These are phyloP conservation scores for Cyanoderma ruficeps DNA, from an alignment of 2,113 vertebrate species.

Conservation along the genomic window DNA sequence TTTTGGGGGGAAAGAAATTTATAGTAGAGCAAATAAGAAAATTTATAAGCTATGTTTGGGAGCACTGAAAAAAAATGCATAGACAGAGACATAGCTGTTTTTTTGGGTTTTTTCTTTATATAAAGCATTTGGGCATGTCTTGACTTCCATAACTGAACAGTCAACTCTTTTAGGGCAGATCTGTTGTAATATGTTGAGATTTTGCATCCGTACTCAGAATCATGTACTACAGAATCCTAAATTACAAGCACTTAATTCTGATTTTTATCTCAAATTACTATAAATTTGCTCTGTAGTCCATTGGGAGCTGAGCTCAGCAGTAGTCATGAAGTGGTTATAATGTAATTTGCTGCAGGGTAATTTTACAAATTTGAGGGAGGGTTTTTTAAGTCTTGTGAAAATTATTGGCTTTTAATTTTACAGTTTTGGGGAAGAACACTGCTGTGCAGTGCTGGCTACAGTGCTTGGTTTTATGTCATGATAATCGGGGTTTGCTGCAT, in stretches of 20 bases:
- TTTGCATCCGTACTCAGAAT: background rate
- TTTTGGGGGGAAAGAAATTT: background rate
- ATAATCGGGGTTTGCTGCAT: background rate
- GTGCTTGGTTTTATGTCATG: background rate
- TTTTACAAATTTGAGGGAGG: background rate
- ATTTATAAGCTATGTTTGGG: background rate
- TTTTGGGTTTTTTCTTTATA: background rate
- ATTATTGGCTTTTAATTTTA: background rate
- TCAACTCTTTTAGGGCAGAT: background rate
- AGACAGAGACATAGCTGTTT: background rate
- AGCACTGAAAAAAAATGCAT: background rate
- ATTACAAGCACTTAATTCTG: background rate
- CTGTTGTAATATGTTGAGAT: background rate
- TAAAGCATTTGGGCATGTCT: background rate
- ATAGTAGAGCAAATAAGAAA: background rate
- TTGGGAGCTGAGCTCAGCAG: background rate
- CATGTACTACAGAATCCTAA: background rate
- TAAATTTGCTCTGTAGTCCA: background rate
- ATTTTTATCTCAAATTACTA: background rate
- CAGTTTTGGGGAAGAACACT: background rate
- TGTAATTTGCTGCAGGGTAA: background rate
- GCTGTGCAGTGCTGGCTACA: background rate
- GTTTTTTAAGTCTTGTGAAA: background rate
- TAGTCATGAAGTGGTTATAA: background rate
- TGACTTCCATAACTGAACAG: background rate